phyloP scores from a whole-genome alignment of 1,140 invertebrate genomes.

The Magallana angulata region DNA sequence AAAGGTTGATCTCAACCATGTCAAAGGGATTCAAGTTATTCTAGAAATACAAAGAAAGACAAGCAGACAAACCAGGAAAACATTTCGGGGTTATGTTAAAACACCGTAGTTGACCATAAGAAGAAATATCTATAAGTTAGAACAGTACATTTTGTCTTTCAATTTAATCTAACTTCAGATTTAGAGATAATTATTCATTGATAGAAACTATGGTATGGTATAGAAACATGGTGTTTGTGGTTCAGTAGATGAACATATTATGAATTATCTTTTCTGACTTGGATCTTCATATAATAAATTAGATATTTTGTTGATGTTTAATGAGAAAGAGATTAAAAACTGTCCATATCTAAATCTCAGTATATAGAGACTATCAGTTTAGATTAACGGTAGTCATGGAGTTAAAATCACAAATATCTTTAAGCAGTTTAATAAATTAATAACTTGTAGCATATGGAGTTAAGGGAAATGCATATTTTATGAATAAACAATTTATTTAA shows the following conservation, averaged over 20 bases:
- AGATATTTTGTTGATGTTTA: background rate
- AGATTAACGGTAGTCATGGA: too few relatives aligned
- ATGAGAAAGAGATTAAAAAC: too few relatives aligned
- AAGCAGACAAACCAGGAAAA: slow-evolving; percentile 6
- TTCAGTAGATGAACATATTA: slow-evolving; percentile 1
- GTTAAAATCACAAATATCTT: too few relatives aligned
- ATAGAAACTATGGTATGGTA: background rate
- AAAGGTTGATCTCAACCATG: background rate
- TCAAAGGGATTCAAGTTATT: background rate
- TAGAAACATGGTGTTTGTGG: background rate
- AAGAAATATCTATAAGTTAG: background rate
- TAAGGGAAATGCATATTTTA: background rate
- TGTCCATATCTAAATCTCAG: too few relatives aligned
- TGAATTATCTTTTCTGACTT: background rate
- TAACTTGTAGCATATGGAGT: background rate
- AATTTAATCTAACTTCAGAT: background rate
- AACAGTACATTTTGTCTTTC: background rate
- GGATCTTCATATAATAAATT: background rate
- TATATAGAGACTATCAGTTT: too few relatives aligned
- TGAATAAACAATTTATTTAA: background rate
- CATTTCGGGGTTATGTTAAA: background rate
- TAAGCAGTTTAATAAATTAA: background rate
- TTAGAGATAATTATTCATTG: background rate
- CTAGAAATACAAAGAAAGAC: background rate
- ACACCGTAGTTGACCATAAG: background rate